Base-by-base conservation (phyloP, 1,140 invertebrate genomes). In the Zaprionus nigranus region DNA sequence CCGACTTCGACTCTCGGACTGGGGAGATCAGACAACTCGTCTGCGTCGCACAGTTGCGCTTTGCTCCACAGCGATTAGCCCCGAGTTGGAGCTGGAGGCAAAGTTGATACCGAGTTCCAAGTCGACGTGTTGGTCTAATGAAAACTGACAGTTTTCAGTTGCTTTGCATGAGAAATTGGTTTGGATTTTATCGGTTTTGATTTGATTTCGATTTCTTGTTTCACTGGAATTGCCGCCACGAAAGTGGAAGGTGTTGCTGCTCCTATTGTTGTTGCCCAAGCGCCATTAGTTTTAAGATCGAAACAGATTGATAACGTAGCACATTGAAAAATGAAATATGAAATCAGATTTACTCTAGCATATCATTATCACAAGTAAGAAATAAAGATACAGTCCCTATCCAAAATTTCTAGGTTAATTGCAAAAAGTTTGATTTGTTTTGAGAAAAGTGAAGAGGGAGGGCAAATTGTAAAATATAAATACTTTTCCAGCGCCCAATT, bases 101-200 rank as follows among this genome's bases (percentile, higher is more conserved):
- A 20, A 17, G 57, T 40, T 57, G 24, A 46, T 6, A 0, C n/a
- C 40, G n/a, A 17, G 24, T 5, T n/a, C 17, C 20, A 53, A 69
- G 65, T 57, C 66, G 68, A 83, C 83, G 58, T 86, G 79, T 78
- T 64, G 38, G 69, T 81, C 68, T 85, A 90, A 90, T 90, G 79
- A 90, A 90, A 90, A 80, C 82, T 85, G 85, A 80, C 85, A 90
- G 79, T 68, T 90, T 84, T 85, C 28, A 34, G 72, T 57, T 69
- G 71, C 62, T 57, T 62, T 73, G 58, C 61, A 72, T 76, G 61
- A 61, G 68, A 58, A 76, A 72, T 72, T 53, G 64, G 58, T 62
- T 71, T 46, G 28, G 34, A 30, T 57, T 56, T 75, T 51, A 24
- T 22, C 30, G 24, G 38, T 34, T 59, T 57, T 40, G 26, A 73